Conservation (phyloP, 2,113 vertebrate species). For the Ceyx melanurus region DNA sequence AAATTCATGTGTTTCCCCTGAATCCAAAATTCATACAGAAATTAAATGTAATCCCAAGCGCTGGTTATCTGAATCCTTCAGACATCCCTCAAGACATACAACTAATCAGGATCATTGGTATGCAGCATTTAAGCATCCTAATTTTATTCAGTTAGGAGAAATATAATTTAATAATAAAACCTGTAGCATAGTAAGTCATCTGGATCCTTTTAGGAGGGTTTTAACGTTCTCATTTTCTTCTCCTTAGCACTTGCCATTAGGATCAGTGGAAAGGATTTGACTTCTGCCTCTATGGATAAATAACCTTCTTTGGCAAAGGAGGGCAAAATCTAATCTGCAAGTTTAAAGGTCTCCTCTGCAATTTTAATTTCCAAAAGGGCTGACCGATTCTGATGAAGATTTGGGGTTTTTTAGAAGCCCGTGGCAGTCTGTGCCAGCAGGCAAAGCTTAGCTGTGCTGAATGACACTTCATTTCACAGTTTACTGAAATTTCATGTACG, state of each 20-base stretch:
- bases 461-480: slow-evolving; percentile 20
- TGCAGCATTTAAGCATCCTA: not conserved
- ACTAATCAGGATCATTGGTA: not conserved
- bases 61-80: slow-evolving; percentile 51
- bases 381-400: not conserved
- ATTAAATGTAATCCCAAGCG: not conserved
- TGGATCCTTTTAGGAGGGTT: not conserved
- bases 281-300: not conserved
- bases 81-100: not conserved
- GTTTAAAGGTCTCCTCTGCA: not conserved
- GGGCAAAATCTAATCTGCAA: not conserved
- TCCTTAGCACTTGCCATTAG: not conserved
- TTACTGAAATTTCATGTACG: not conserved
- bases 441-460: not conserved
- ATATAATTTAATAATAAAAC: not conserved
- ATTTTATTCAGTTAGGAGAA: slow-evolving; percentile 32
- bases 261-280: not conserved
- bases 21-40: not conserved
- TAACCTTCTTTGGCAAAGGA: not conserved
- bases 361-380: not conserved
- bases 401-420: not conserved
- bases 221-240: not conserved
- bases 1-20: not conserved
- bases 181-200: not conserved
- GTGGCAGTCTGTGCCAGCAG: not conserved